Evolutionary conservation across 2,113 vertebrate species (phyloP).

Genomic region (Cyprinus carpio): DNA sequence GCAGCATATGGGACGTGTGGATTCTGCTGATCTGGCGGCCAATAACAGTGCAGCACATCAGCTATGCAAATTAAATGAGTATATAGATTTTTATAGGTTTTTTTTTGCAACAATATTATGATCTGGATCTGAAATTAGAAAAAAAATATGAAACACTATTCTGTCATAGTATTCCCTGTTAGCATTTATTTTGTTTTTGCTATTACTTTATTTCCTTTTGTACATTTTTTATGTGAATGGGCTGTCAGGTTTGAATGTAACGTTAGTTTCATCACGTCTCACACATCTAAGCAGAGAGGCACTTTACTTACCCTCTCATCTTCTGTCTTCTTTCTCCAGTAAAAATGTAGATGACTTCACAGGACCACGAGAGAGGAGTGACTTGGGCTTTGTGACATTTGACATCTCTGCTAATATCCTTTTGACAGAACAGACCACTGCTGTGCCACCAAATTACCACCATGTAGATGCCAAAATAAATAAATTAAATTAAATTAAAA

Average conservation of each 20-base stretch:
- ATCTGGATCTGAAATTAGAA: not conserved
- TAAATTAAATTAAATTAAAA: no score
- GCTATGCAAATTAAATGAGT: not conserved
- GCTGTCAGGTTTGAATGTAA: no score
- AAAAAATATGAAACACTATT: not conserved
- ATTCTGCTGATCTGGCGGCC: not conserved
- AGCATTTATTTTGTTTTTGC: no score
- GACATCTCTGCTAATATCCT: constrained; percentile 98
- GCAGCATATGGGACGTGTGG: not conserved
- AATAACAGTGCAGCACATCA: constrained; percentile 44
- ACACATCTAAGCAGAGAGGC: no score
- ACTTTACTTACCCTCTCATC: no score
- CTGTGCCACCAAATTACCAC: not conserved
- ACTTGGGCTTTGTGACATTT: constrained; percentile 94
- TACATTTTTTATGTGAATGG: not conserved
- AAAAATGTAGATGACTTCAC: constrained; percentile 99
- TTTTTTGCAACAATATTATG: not conserved
- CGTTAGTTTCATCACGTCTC: no score
- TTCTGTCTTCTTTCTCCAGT: constrained; percentile 70
- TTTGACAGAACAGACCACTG: constrained; percentile 56
- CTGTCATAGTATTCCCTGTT: no score
- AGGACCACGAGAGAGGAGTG: constrained; percentile 94
- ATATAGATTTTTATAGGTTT: not conserved
- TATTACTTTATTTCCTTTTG: no score
- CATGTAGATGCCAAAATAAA: not conserved